Evolutionary conservation across 2,888 invertebrate species (phyloP).

Genomic region (Diadegma fenestrale): DNA sequence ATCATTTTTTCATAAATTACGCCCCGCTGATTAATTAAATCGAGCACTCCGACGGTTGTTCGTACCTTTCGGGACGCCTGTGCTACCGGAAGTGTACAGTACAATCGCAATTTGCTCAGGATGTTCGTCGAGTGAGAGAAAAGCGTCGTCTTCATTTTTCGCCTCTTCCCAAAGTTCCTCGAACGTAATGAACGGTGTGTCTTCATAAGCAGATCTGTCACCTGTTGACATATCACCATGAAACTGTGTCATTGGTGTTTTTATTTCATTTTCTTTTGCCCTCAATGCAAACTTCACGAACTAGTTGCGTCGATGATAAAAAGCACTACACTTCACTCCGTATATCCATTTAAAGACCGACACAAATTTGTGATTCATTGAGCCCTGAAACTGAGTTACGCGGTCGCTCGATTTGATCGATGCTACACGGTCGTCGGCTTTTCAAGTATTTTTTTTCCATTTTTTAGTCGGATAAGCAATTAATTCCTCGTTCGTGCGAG

Average conservation of each 20-base stretch:
- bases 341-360: constrained; percentile 14
- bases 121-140: constrained; percentile 84
- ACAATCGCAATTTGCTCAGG: constrained; percentile 88
- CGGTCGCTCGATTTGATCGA: neutral
- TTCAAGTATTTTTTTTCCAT: constrained; percentile 7
- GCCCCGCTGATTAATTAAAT: neutral
- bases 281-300: neutral
- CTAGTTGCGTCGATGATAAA: constrained; percentile 15
- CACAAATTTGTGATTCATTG: constrained; percentile 17
- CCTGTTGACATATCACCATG: constrained; percentile 62
- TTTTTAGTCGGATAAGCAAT: neutral
- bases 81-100: constrained; percentile 95
- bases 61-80: constrained; percentile 93
- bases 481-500: neutral
- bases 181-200: constrained; percentile 83
- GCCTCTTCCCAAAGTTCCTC: constrained; percentile 86
- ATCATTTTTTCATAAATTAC: neutral
- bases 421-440: neutral
- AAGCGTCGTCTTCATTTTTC: constrained; percentile 83
- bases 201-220: constrained; percentile 75
- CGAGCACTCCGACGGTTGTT: neutral
- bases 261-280: neutral
- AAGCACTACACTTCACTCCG: neutral
- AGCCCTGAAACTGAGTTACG: constrained; percentile 6
- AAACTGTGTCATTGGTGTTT: neutral